Evolutionary conservation across 1,140 invertebrate species (phyloP), one percentile per base, ranked within the genome.

Genomic region (Choristoneura fumiferana): DNA sequence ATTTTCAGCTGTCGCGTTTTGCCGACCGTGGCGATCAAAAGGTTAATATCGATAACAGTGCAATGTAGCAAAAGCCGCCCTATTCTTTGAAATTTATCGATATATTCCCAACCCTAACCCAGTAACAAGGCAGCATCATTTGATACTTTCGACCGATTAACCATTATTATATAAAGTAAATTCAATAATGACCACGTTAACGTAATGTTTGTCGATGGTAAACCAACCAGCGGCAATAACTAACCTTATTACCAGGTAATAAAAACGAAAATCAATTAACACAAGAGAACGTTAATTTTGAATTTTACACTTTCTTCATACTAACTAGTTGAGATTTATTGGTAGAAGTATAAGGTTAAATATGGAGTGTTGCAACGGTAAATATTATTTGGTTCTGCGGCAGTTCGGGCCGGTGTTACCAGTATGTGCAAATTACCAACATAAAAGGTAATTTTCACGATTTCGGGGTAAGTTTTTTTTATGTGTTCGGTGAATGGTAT

Each of bases 151-250:
- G 58, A 79, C 73, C 82, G 80, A 89, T 89, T 87, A 89, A 89
- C 75, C 80, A 81, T 84, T 89, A 89, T 89, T 89, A 87, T 89
- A 81, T 87, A 86, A 87, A 85, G 84, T 88, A 88, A 89, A 89
- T 89, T 89, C 84, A 89, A 89, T 89, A 89, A 87, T 89, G 75
- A 81, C 69, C 71, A 69, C 76, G 68, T 71, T 84, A 78, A 78
- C 69, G 67, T 67, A 75, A 80, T 85, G 75, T 89, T 84, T 86
- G 73, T 76, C 69, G 74, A 84, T 81, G 72, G 55, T 49, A 67
- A 67, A 69, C 18, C 35, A 38, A 40, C 5, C 8, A 15, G 14
- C 22, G 57, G 40, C 4, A 33, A 14, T 62, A 55, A 53, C 40
- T 6, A 34, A 63, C 67, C 59, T 67, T 78, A 76, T 53, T 1